Evolutionary conservation across 2,888 invertebrate species (phyloP), one percentile per base, ranked within the genome.

Genomic region (Anticlea derivata): DNA sequence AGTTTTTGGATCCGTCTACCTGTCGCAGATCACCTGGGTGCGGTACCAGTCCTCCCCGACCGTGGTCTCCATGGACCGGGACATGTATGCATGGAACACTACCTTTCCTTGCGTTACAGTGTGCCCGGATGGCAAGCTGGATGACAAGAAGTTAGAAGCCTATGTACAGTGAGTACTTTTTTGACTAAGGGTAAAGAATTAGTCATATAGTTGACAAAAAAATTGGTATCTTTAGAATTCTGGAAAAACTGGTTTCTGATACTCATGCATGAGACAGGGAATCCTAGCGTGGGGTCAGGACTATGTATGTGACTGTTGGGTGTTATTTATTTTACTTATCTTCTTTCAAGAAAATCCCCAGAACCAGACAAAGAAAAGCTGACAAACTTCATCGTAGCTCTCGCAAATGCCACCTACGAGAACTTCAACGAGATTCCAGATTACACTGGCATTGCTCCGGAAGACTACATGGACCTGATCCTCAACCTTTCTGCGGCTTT

Each of bases 61-160:
- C 30, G 94, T 94, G 3, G 92, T 95, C 23, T 94, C 95, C 11
- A 94, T 94, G 93, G 94, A 95, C 74, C 86, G 94, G 1, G 94
- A 95, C 71, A 92, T 94, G 86, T 93, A 93, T 57, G 92, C 93
- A 0, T 95, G 94, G 94, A 94, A 93, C 64, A 94, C 95, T 1
- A 92, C 93, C 0, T 94, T 94, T 62, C 95, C 95, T 0, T 89
- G 93, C 23, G 82, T 93, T 40, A 94, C 95, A 0, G 90, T 95
- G 39, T 95, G 95, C 60, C 93, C 94, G 0, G 75, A 86, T 2
- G 82, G 76, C 8, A 93, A 92, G 60, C 71, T 94, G 26, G 92
- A 94, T 63, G 78, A 82, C 26, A 73, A 69, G 5, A 92, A 92
- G 61, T 74, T 94, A 12, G 87, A 91, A 0, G 66, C 72, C 1